Percentiles rank a stretch among this genome's conserved stretches.
phyloP scores from a whole-genome alignment of 2,113 vertebrate species.

The Perca flavescens region DNA sequence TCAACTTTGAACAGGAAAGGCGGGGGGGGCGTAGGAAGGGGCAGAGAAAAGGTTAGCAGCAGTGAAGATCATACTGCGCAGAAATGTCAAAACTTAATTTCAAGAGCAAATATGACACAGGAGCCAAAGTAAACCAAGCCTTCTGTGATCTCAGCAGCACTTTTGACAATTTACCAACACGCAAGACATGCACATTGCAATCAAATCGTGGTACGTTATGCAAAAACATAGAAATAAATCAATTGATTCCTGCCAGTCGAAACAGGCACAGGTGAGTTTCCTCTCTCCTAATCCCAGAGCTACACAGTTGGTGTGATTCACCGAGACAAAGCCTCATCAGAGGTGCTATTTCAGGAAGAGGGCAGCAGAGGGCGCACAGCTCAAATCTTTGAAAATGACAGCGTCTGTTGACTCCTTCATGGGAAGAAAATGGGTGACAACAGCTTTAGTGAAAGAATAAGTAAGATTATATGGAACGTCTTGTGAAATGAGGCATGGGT shows the following conservation, averaged over 20 bases:
- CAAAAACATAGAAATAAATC: background rate
- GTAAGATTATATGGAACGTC: background rate
- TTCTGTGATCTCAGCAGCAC: background rate
- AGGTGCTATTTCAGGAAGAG: background rate
- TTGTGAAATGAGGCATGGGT: background rate
- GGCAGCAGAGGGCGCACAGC: slow-evolving; percentile 55
- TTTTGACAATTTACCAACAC: slow-evolving; percentile 18
- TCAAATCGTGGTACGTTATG: slow-evolving; percentile 1
- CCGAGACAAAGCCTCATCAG: background rate
- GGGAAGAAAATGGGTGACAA: background rate
- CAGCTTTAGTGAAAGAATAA: background rate
- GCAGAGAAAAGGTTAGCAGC: background rate
- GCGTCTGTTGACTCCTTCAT: background rate
- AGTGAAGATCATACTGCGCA: background rate
- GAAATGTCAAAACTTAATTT: slow-evolving; percentile 18
- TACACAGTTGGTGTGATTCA: background rate
- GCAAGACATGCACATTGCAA: slow-evolving; percentile 6
- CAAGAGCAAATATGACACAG: slow-evolving; percentile 23
- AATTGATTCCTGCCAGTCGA: slow-evolving; percentile 6
- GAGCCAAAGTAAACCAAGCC: background rate
- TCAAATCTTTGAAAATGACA: slow-evolving; percentile 30
- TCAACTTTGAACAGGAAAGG: slow-evolving; percentile 6
- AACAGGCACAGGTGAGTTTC: slow-evolving; percentile 23
- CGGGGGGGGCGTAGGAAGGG: background rate
- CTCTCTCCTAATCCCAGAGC: background rate